Conservation (phyloP, 2,888 invertebrate species). For the Myopa tessellatipennis region DNA sequence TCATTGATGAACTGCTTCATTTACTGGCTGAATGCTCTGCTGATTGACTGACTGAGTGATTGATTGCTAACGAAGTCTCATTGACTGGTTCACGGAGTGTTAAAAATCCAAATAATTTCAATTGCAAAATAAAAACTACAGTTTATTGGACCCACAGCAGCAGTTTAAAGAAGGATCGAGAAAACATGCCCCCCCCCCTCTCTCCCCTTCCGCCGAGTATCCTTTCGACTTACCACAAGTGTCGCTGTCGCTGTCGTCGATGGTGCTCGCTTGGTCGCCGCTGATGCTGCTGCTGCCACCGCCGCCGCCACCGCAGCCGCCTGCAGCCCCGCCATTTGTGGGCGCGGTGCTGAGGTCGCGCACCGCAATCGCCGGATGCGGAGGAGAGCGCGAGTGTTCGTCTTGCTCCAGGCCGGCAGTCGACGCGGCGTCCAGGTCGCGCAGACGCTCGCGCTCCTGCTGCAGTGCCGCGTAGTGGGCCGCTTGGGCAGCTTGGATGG, state of each 20-base stretch:
- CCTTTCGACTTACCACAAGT: slow-evolving; percentile 62
- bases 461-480: slow-evolving; percentile 53
- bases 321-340: slow-evolving; percentile 55
- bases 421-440: slow-evolving; percentile 44
- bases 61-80: no score
- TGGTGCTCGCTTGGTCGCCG: slow-evolving; percentile 65
- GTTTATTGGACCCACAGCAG: no score
- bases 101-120: no score
- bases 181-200: no score
- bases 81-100: no score
- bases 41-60: not conserved
- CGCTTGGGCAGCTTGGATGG: slow-evolving; percentile 44
- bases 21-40: not conserved
- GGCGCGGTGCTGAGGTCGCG: slow-evolving; percentile 36
- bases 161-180: no score
- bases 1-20: not conserved
- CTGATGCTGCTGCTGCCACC: slow-evolving; percentile 63
- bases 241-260: slow-evolving; percentile 68
- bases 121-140: no score
- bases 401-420: slow-evolving; percentile 56
- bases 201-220: no score
- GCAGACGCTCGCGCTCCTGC: slow-evolving; percentile 48
- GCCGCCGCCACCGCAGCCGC: slow-evolving; percentile 57
- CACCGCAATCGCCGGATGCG: slow-evolving; percentile 48
- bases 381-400: slow-evolving; percentile 65